These are phyloP conservation scores for Aspidoscelis tigris DNA, from an alignment of 2,113 vertebrate species.

Conservation along the genomic window DNA sequence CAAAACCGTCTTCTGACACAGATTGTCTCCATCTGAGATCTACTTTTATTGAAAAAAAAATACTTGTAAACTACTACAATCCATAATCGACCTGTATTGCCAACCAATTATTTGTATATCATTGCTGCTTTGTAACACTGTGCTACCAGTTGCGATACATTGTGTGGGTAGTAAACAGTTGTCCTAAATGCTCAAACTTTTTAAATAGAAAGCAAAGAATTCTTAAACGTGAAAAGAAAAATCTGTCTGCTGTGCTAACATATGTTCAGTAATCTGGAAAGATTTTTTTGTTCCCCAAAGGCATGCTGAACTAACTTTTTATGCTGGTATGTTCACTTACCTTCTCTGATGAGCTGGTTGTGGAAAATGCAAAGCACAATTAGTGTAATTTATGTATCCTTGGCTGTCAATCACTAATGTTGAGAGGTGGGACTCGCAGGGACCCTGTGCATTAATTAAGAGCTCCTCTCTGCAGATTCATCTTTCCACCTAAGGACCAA, in stretches of 20 bases:
- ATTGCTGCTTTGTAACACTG: slow-evolving; percentile 43
- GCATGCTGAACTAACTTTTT: slow-evolving; percentile 61
- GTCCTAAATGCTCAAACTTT: slow-evolving; percentile 56
- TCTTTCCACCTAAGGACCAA: slow-evolving; percentile 82
- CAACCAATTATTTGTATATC: slow-evolving; percentile 49
- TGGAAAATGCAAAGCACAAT: slow-evolving; percentile 78
- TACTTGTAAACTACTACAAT: slow-evolving; percentile 36
- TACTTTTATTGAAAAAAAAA: not conserved
- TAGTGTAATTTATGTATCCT: slow-evolving; percentile 81
- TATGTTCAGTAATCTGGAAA: slow-evolving; percentile 52
- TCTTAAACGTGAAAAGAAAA: slow-evolving; percentile 49
- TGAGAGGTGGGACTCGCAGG: slow-evolving; percentile 80
- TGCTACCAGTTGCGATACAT: slow-evolving; percentile 30
- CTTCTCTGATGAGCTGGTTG: slow-evolving; percentile 79
- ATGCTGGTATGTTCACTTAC: slow-evolving; percentile 75
- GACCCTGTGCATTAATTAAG: slow-evolving; percentile 84
- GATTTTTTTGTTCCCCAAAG: slow-evolving; percentile 21
- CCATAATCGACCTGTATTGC: slow-evolving; percentile 46
- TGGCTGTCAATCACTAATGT: slow-evolving; percentile 81
- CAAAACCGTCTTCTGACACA: not conserved
- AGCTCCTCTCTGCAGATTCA: slow-evolving; percentile 79
- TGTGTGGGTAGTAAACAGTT: slow-evolving; percentile 27
- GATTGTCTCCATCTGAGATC: not conserved
- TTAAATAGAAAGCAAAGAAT: slow-evolving; percentile 44
- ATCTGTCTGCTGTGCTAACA: slow-evolving; percentile 37